Base-by-base conservation (phyloP, 2,797 vertebrate genomes). In the Rhabdomys pumilio region DNA sequence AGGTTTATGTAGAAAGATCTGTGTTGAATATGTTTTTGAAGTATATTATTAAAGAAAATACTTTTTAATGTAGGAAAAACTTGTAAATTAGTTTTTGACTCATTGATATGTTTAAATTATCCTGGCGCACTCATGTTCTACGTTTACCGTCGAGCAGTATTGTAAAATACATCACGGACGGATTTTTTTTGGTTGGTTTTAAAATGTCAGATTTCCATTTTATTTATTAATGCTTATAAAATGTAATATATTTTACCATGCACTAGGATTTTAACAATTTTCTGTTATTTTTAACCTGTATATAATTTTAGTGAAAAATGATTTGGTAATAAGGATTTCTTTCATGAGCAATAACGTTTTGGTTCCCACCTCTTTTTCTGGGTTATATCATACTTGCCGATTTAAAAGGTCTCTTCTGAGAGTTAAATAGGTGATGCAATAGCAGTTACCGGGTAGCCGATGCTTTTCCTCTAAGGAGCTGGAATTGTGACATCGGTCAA, bases 1-100 rank as follows among this genome's bases (percentile, higher is more conserved):
- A 96, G 87, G 97, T 97, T 96, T 96, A 93, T 97, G 63, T 81
- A 65, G 93, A 96, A 94, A 91, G 97, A 91, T 97, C 96, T 96
- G 44, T 96, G 24, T 94, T 96, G 96, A 96, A 93, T 98, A 94
- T 95, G 34, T 82, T 69, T 88, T 34, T 94, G 22, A 92, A 94
- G 9, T 95, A 22, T 53, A 69, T 85, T 93, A 79, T 34, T 95
- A 91, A 92, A 92, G 26, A 13, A 57, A 80, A 24, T 81, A 50
- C 44, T 77, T 63, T 85, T 69, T 72, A 13, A 13, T 72, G 5
- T 67, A 53, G 47, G 55, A 59, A 79, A 93, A 90, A 11, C 38
- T n/a, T 53, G 31, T 57, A 92, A 90, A 79, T 96, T 94, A 95
- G 65, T 89, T 93, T 94, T 88, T 59, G 77, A 38, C 47, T 95